Conservation (phyloP, 2,797 vertebrate genomes). For the Cygnus olor region DNA sequence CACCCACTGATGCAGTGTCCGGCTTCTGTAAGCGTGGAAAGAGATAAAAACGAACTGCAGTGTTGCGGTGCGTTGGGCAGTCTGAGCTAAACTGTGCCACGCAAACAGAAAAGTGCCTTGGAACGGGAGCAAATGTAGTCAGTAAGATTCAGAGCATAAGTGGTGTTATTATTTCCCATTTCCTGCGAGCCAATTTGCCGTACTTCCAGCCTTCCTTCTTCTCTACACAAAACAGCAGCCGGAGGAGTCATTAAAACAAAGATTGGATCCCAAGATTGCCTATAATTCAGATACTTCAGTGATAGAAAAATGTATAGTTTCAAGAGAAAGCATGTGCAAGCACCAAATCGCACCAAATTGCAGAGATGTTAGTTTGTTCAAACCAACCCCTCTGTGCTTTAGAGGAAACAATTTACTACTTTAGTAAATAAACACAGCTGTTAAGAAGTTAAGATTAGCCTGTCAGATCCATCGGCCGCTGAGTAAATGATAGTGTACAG, state of each 20-base stretch:
- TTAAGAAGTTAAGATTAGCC: conserved; percentile 46
- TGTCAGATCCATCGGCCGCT: not conserved
- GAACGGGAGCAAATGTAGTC: not conserved
- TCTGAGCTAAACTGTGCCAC: not conserved
- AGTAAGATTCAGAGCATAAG: not conserved
- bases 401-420: conserved; percentile 68
- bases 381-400: conserved; percentile 30
- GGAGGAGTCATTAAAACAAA: conserved; percentile 51
- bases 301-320: conserved; percentile 44
- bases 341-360: conserved; percentile 31
- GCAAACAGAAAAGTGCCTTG: not conserved
- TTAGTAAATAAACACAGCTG: conserved; percentile 72
- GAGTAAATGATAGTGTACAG: not conserved
- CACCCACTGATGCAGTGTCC: fast-evolving
- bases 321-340: not conserved
- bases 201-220: conserved; percentile 19
- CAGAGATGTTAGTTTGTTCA: conserved; percentile 44
- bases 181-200: conserved; percentile 30
- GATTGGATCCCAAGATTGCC: conserved; percentile 9
- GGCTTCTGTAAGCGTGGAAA: not conserved
- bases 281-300: conserved; percentile 46
- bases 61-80: not conserved
- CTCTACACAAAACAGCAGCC: conserved; percentile 6
- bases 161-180: conserved; percentile 15
- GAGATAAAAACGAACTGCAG: not conserved